phyloP scores from a whole-genome alignment of 2,888 invertebrate genomes.

The Exocentrus adspersus region DNA sequence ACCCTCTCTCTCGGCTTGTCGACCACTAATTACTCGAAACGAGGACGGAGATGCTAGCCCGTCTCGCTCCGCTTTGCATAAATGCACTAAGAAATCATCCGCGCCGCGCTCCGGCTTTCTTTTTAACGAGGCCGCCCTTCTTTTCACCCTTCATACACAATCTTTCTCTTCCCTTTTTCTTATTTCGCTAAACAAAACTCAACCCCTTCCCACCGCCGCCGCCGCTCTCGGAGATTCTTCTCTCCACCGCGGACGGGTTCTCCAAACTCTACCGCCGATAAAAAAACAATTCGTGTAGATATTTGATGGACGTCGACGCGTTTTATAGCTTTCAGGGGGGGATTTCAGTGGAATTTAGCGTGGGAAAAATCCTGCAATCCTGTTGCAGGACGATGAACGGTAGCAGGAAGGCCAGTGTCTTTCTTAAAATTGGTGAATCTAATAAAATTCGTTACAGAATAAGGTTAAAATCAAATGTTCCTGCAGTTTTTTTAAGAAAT shows the following conservation, averaged over 20 bases:
- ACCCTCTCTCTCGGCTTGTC: slow-evolving; percentile 59
- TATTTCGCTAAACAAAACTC: slow-evolving; percentile 52
- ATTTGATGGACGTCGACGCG: no score
- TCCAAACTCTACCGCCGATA: no score
- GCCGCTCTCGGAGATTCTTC: neutral
- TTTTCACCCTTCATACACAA: slow-evolving; percentile 53
- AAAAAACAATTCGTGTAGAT: no score
- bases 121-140: slow-evolving; percentile 58
- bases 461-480: no score
- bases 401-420: no score
- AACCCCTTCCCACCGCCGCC: slow-evolving; percentile 30
- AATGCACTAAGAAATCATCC: slow-evolving; percentile 61
- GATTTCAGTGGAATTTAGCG: no score
- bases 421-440: no score
- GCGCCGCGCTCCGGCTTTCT: slow-evolving; percentile 52
- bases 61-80: slow-evolving; percentile 62
- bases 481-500: no score
- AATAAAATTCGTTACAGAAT: no score
- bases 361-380: no score
- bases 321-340: no score
- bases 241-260: neutral
- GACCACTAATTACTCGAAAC: slow-evolving; percentile 64
- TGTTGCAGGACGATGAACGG: no score
- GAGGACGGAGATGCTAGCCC: slow-evolving; percentile 48
- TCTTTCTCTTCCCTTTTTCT: slow-evolving; percentile 51